Evolutionary conservation across 2,113 vertebrate genomes (phyloP), one percentile per base, ranked within the genome.

Genomic region (Sorex fumeus): DNA sequence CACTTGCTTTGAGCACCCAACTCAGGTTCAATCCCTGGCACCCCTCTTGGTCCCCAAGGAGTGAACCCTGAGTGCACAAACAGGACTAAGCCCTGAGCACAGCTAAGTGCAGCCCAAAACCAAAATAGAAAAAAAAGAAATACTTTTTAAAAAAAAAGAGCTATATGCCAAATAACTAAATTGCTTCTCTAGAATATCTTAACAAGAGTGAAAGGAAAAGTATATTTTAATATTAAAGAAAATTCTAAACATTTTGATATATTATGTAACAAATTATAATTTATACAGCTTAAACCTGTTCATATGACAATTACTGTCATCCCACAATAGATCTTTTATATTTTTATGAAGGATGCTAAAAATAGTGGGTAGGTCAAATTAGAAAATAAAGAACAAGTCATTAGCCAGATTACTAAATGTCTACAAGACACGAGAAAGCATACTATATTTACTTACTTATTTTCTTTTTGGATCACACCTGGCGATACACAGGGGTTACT

Each of bases 101-200:
- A 50, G 47, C 47, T 50, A 50, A 50, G 9, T 13, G 13, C 9
- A 13, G 47, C 47, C 47, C 47, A 50, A 50, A 50, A 50, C 2
- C 47, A 50, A 50, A 50, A 50, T 50, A 50, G 47, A 50, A 50
- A 50, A 50, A 50, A 50, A 50, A 2, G 2, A 12, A 50, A 50
- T 12, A 12, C 10, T 50, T 50, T 50, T 50, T 50, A 50, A 50
- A 13, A 12, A 12, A 10, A 50, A 50, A 50, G 5, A 13, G 13
- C 13, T 50, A 40, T 7, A 40, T 40, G 40, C 40, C 47, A 50
- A 50, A 10, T 2, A 50, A 50, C 47, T 50, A 13, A 13, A 50
- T 75, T 34, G 47, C 72, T 90, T 86, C 83, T 62, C 77, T 91
- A 76, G 5, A 91, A 90, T 76, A 11, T 85, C 57, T 86, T 84